Evolutionary conservation across 2,888 invertebrate genomes (phyloP).

Genomic region (Carpatolechia fugitivella): DNA sequence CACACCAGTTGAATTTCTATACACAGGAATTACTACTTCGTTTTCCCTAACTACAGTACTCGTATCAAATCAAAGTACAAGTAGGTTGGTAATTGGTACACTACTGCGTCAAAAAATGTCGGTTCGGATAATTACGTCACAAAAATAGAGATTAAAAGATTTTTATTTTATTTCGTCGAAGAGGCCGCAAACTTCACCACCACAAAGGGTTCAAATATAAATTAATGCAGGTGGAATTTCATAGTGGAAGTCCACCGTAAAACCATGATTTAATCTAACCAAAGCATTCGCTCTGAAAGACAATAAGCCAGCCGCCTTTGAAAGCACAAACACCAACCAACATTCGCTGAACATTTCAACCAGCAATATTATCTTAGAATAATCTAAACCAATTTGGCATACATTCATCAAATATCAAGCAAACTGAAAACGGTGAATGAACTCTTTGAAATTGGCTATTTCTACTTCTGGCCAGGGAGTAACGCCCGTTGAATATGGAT

Average conservation of each 20-base stretch:
- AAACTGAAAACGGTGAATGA: conserved; percentile 13
- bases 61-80: too few relatives aligned
- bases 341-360: neutral
- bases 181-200: too few relatives aligned
- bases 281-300: neutral
- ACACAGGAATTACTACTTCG: too few relatives aligned
- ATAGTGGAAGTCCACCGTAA: neutral
- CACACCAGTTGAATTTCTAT: too few relatives aligned
- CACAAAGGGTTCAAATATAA: too few relatives aligned
- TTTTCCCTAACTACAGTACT: too few relatives aligned
- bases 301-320: conserved; percentile 9
- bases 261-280: neutral
- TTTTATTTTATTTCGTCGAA: too few relatives aligned
- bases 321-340: neutral
- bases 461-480: conserved; percentile 35
- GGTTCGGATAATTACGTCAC: too few relatives aligned
- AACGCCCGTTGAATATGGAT: conserved; percentile 27
- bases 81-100: too few relatives aligned
- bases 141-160: too few relatives aligned
- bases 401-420: too few relatives aligned
- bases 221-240: neutral
- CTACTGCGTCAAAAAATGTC: too few relatives aligned
- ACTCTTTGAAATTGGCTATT: neutral
- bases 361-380: neutral
- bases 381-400: neutral